Evolutionary conservation across 2,113 vertebrate genomes (phyloP).

Genomic region (Numenius arquata): DNA sequence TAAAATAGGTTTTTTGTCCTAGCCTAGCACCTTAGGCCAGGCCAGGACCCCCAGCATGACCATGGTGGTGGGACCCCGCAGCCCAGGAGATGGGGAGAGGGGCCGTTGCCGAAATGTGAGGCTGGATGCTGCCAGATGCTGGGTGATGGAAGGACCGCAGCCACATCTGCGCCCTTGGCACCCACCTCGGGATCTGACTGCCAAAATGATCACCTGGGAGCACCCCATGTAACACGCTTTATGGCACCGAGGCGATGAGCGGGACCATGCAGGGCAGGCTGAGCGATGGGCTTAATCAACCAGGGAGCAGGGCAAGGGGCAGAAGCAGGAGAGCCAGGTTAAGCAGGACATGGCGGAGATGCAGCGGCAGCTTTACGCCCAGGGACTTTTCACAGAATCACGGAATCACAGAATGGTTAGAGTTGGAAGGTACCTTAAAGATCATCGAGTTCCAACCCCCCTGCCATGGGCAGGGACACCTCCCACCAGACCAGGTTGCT

Average conservation of each 20-base stretch:
- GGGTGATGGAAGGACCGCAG: neutral
- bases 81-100: neutral
- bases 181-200: accelerated
- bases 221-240: accelerated
- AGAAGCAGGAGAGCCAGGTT: neutral
- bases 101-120: accelerated
- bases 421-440: too few relatives aligned
- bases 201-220: accelerated
- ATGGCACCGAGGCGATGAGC: accelerated
- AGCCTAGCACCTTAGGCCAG: neutral
- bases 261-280: accelerated
- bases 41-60: accelerated
- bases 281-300: accelerated
- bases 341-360: accelerated
- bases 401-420: too few relatives aligned
- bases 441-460: too few relatives aligned
- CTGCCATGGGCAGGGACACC: too few relatives aligned
- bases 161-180: neutral
- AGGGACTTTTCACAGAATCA: too few relatives aligned
- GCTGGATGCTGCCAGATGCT: neutral
- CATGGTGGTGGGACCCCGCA: accelerated
- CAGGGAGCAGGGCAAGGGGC: neutral
- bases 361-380: neutral
- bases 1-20: neutral
- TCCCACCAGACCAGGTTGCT: too few relatives aligned